Percentiles rank a stretch among this genome's conserved stretches.
phyloP scores from a whole-genome alignment of 2,797 vertebrate species.

The Pitangus sulphuratus region DNA sequence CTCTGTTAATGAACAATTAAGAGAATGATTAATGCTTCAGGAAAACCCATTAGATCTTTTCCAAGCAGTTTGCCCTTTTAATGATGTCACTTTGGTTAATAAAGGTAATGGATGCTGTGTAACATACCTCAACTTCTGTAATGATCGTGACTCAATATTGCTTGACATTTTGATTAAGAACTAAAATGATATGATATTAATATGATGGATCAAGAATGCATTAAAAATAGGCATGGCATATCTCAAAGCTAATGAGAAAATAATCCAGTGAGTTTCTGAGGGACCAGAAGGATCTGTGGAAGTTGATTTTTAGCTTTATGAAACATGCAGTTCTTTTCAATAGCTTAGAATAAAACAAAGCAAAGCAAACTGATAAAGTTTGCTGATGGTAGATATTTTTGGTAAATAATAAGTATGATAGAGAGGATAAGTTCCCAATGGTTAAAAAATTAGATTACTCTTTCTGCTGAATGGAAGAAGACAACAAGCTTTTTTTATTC shows the following conservation, averaged over 20 bases:
- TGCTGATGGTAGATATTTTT: background rate
- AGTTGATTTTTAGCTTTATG: background rate
- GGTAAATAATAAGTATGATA: background rate
- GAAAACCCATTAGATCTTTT: background rate
- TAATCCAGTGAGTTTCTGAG: background rate
- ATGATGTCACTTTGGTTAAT: background rate
- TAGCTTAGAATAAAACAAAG: background rate
- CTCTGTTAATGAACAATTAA: conserved; percentile 15
- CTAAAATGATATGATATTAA: background rate
- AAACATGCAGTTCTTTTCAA: background rate
- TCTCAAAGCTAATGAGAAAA: background rate
- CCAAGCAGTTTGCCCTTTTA: background rate
- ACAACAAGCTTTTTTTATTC: background rate
- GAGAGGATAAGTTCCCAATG: background rate
- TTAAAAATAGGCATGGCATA: conserved; percentile 24
- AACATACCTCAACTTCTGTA: background rate
- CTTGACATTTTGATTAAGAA: conserved; percentile 40
- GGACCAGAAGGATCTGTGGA: background rate
- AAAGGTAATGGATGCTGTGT: background rate
- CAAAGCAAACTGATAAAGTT: background rate
- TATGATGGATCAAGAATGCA: background rate
- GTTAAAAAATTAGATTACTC: background rate
- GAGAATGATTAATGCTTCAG: conserved; percentile 22
- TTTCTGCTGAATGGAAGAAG: background rate
- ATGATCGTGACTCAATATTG: background rate